Conservation (phyloP, 2,888 invertebrate genomes). For the Microdon myrmicae region DNA sequence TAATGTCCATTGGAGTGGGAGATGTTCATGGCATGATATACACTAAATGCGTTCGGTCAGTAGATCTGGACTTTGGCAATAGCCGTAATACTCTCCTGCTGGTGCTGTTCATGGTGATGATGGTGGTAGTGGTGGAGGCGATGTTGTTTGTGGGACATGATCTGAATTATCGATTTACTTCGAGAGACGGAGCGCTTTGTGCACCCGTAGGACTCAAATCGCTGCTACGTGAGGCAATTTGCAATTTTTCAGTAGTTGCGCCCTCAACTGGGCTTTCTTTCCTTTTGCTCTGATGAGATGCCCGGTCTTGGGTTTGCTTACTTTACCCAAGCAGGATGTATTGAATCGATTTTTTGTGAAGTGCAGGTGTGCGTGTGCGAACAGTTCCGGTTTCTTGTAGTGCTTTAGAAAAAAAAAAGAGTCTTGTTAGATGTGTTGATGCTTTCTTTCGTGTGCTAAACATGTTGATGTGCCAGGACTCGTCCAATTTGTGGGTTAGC, state of each 20-base stretch:
- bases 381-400: constrained; percentile 45
- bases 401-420: constrained; percentile 32
- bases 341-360: constrained; percentile 15
- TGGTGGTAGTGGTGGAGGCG: constrained; percentile 30
- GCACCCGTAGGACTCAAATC: constrained; percentile 50
- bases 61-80: constrained; percentile 24
- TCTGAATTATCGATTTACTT: constrained; percentile 48
- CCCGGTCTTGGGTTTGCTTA: background rate
- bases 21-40: constrained; percentile 51
- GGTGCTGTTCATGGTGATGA: constrained; percentile 11
- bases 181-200: constrained; percentile 26
- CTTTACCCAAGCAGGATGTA: constrained; percentile 20
- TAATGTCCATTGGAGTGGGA: constrained; percentile 52
- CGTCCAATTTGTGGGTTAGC: constrained; percentile 7
- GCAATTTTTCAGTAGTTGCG: constrained; percentile 52
- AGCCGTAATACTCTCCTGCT: constrained; percentile 24
- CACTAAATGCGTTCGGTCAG: constrained; percentile 23
- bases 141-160: constrained; percentile 52
- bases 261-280: too few relatives aligned
- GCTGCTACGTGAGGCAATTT: constrained; percentile 52
- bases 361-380: constrained; percentile 14
- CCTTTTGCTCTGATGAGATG: constrained; percentile 13
- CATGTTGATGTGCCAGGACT: constrained; percentile 40
- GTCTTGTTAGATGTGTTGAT: constrained; percentile 28
- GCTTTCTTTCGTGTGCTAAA: constrained; percentile 17